Conservation (phyloP, 2,113 vertebrate species). For the Leuciscus idus region DNA sequence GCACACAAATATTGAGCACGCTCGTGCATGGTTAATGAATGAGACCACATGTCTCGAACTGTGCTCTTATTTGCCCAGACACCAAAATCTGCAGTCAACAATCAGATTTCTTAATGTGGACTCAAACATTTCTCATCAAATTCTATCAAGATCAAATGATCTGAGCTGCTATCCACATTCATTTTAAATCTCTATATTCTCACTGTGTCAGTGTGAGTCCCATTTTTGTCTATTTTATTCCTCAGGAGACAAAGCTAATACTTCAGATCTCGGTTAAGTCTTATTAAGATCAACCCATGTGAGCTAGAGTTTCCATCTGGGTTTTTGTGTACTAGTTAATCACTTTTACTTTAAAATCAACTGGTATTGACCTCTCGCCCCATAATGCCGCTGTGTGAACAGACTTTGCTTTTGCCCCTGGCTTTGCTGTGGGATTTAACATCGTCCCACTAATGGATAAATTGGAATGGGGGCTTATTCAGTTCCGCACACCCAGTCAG, state of each 20-base stretch:
- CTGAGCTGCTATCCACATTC: not conserved
- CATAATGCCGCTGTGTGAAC: slow-evolving; percentile 24
- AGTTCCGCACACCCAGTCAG: slow-evolving; percentile 66
- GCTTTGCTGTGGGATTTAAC: slow-evolving; percentile 67
- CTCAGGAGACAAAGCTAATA: not conserved
- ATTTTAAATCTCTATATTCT: not conserved
- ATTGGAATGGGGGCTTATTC: slow-evolving; percentile 71
- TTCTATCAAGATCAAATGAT: not conserved
- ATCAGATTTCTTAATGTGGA: not conserved
- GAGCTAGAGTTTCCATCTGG: not conserved
- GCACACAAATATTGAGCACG: not conserved
- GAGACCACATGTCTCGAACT: not conserved
- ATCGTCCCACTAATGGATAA: slow-evolving; percentile 65
- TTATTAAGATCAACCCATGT: not conserved
- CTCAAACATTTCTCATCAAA: not conserved
- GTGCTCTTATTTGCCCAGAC: not conserved
- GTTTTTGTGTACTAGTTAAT: not conserved
- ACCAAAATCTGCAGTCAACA: not conserved
- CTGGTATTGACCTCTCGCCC: not conserved
- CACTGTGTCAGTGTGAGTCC: not conserved
- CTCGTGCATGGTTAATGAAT: not conserved
- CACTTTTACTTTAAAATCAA: not conserved
- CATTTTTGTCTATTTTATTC: not conserved
- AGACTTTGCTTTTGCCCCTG: slow-evolving; percentile 61
- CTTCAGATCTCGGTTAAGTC: not conserved